These are phyloP conservation scores for Drosophila nasuta DNA, from an alignment of 1,140 invertebrate species.

Conservation along the genomic window DNA sequence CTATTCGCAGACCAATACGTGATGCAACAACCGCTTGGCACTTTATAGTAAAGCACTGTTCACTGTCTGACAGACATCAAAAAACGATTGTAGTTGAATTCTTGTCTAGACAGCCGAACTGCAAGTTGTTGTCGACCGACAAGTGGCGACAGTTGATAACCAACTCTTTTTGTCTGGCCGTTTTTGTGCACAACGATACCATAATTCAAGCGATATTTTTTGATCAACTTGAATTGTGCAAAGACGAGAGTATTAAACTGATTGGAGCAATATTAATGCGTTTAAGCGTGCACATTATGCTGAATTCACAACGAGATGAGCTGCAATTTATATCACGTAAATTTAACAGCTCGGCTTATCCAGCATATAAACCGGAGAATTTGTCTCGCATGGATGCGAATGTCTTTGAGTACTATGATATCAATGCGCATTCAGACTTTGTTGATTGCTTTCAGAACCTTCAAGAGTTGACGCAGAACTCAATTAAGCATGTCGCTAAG, in stretches of 20 bases:
- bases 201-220: conserved; percentile 33
- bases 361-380: no score
- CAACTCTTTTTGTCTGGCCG: conserved; percentile 52
- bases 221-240: conserved; percentile 20
- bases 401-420: conserved; percentile 45
- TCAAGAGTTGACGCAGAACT: background rate
- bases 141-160: conserved; percentile 41
- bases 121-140: conserved; percentile 1
- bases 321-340: conserved; percentile 1
- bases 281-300: conserved; percentile 34
- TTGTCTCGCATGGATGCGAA: conserved; percentile 32
- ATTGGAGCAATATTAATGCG: conserved; percentile 50
- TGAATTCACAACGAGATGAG: conserved; percentile 30
- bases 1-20: conserved; percentile 25
- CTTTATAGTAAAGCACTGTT: conserved; percentile 37
- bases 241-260: conserved; percentile 42
- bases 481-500: background rate
- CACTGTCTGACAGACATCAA: conserved; percentile 12
- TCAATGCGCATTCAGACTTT: conserved; percentile 36
- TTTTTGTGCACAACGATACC: conserved; percentile 53
- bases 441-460: conserved; percentile 16
- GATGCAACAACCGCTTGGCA: conserved; percentile 33
- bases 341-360: background rate
- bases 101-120: conserved; percentile 37
- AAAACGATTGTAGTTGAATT: conserved; percentile 23